phyloP scores from a whole-genome alignment of 2,797 vertebrate species.

The Chrysocyon brachyurus region DNA sequence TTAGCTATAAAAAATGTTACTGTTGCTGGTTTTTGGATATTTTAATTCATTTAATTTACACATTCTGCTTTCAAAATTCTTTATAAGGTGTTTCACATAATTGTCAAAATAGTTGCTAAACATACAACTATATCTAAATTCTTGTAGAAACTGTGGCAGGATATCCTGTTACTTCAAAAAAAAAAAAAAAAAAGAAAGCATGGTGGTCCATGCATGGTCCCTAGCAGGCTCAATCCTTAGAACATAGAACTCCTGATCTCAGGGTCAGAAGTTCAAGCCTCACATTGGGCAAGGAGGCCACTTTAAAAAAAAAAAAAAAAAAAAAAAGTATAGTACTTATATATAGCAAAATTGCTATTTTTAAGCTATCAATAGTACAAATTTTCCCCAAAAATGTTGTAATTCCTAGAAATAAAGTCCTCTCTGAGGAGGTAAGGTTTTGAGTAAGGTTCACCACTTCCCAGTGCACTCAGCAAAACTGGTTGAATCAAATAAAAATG shows the following conservation, averaged over 20 bases:
- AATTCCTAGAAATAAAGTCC: slow-evolving; percentile 38
- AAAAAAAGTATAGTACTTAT: background rate
- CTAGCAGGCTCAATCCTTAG: background rate
- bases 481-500: slow-evolving; percentile 18
- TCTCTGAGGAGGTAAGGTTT: background rate
- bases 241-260: background rate
- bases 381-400: background rate
- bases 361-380: background rate
- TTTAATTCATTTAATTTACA: slow-evolving; percentile 24
- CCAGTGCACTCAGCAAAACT: background rate
- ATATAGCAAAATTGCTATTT: slow-evolving; percentile 48
- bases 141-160: background rate
- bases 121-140: slow-evolving; percentile 3
- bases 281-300: background rate
- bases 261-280: background rate
- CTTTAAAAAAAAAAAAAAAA: background rate
- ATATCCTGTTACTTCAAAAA: background rate
- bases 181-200: background rate
- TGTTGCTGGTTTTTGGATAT: background rate
- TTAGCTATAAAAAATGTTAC: background rate
- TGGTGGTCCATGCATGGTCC: too few relatives aligned
- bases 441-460: background rate
- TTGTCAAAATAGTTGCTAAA: slow-evolving; percentile 29
- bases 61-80: background rate
- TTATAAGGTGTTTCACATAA: background rate